A percentile compares a stretch with the other conserved stretches of the same genome.
Evolutionary conservation across 2,888 invertebrate genomes (phyloP).

Genomic region (Ctena decussata): DNA sequence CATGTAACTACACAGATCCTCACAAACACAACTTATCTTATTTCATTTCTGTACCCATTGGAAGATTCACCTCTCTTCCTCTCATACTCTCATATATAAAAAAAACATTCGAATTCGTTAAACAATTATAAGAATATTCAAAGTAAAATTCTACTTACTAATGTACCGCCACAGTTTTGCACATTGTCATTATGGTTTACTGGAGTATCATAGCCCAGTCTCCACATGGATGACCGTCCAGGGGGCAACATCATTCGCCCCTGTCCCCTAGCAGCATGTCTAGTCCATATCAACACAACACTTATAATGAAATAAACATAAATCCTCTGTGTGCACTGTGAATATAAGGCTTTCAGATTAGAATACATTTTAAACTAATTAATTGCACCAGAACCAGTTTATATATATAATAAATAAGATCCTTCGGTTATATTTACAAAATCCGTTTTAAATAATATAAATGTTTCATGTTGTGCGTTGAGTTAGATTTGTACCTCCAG

Average conservation of each 20-base stretch:
- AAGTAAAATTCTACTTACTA: slow-evolving; percentile 51
- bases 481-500: neutral
- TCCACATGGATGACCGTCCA: slow-evolving; percentile 56
- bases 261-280: slow-evolving; percentile 37
- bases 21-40: no score
- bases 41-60: no score
- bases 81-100: no score
- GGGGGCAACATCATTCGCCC: slow-evolving; percentile 58
- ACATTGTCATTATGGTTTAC: slow-evolving; percentile 56
- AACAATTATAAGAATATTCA: no score
- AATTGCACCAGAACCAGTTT: no score
- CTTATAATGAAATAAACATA: neutral
- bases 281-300: neutral
- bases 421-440: no score
- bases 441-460: no score
- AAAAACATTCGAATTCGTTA: no score
- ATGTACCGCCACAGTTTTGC: slow-evolving; percentile 52
- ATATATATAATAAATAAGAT: no score
- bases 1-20: no score
- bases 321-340: neutral
- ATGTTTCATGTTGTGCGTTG: no score
- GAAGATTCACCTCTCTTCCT: no score
- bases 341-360: neutral
- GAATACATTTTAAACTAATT: neutral
- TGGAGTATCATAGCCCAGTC: slow-evolving; percentile 54